Conservation (phyloP, 2,888 invertebrate species). For the Pseudanteris insignis region DNA sequence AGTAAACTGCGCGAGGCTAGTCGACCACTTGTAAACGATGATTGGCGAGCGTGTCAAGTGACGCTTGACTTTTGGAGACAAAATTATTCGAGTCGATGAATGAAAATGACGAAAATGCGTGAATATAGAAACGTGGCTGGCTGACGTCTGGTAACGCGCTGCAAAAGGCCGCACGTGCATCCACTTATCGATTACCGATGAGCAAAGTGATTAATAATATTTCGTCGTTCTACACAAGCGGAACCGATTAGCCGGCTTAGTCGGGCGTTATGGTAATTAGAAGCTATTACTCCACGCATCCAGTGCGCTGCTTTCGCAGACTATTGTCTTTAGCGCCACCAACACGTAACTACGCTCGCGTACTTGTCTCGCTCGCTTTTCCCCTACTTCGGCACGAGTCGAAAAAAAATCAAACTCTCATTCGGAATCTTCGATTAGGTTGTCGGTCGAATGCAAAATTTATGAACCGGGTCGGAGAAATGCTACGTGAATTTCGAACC, state of each 20-base stretch:
- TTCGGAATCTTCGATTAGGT: too few relatives aligned
- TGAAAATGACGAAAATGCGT: conserved; percentile 27
- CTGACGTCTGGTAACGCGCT: too few relatives aligned
- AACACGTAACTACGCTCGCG: too few relatives aligned
- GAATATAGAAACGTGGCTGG: conserved; percentile 8
- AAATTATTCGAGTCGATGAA: conserved; percentile 6
- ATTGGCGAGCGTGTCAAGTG: conserved; percentile 5
- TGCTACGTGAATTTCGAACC: too few relatives aligned
- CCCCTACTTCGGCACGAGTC: too few relatives aligned
- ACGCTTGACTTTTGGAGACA: conserved; percentile 19
- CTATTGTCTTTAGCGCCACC: too few relatives aligned
- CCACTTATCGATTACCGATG: conserved; percentile 51
- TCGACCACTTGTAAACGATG: conserved; percentile 7
- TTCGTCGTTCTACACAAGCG: conserved; percentile 60
- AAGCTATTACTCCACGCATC: conserved; percentile 52
- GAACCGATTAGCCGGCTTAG: conserved; percentile 60
- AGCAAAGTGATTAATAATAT: conserved; percentile 61
- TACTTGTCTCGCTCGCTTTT: too few relatives aligned
- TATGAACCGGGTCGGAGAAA: too few relatives aligned
- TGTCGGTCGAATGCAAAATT: too few relatives aligned
- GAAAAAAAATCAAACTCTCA: too few relatives aligned
- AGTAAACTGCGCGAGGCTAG: neutral
- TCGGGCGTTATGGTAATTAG: conserved; percentile 59
- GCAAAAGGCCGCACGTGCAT: conserved; percentile 12
- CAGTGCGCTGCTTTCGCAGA: conserved; percentile 10